Base-by-base conservation (phyloP, 1,140 invertebrate species). In the Papilio glaucus region DNA sequence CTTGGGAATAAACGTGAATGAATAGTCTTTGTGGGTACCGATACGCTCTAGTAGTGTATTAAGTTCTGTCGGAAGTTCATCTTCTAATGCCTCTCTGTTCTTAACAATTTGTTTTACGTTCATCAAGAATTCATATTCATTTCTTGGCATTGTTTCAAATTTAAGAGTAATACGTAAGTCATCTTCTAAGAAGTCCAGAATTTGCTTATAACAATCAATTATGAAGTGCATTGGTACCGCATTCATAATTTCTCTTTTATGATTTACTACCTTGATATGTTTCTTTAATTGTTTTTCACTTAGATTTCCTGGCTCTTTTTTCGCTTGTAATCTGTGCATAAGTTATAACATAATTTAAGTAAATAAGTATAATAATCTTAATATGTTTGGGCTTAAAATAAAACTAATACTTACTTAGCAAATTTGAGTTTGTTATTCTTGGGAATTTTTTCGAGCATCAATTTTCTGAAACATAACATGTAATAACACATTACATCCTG, bases 111-210 rank as follows among this genome's bases (percentile, higher is more conserved):
- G n/a, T 72, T 72, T 71, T 42, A 71, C 33, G 60, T 42, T 53
- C 21, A 60, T 21, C 26, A 70, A 8, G 21, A 74, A 74, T 18
- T 13, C 15, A 26, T 33, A 72, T 42, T 72, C 39, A 18, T 49
- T 26, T 8, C 45, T 69, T n/a, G 67, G 45, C 15, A 78, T 53
- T 10, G 73, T 49, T 1, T 65, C 33, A 42, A 80, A 80, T 42
- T 37, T 60, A 0, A 79, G 4, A 65, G 67, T 77, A 0, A 71
- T 68, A 53, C 49, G 38, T 49, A 7, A 13, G 9, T 72, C 26
- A 18, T 78, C 67, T 0, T 74, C n/a, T 0, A 83, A 60, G 72
- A 80, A 83, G n/a, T 75, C 60, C 15, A 79, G 45, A 41, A 80
- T 74, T 26, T 65, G 72, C 57, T 73, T 49, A 21, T 78, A 71